Base-by-base conservation (phyloP, 1,140 invertebrate species). In the Pseudobourletiella spinata region DNA sequence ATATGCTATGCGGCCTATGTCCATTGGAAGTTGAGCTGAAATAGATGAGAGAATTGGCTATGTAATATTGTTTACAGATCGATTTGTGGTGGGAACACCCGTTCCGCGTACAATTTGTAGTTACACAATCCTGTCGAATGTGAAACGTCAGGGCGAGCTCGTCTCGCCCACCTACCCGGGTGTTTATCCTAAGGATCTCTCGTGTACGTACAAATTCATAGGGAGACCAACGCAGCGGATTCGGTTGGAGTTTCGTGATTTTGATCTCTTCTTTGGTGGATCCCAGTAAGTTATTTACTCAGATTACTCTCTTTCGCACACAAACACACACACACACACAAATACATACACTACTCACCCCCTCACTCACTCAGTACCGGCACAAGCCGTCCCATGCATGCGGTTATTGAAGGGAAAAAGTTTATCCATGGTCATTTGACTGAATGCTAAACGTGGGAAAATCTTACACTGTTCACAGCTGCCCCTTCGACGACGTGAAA, bases 101-200 rank as follows among this genome's bases (percentile, higher is more conserved):
- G 82, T 84, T 58, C 81, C 82, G 14, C 83, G 82, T 63, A 84
- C 84, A 39, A 82, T 88, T 68, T 95, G 91, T 77, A 88, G 85
- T 71, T 94, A 88, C 78, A 83, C 83, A 61, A 86, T 95, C 68
- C 82, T 89, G 71, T 80, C 80, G 2, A 81, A 83, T 64, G 81
- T 81, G 71, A 89, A 89, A 75, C 81, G 85, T 71, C 85, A 84
- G 69, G 96, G 96, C 18, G 83, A 83, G 72, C 86, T 99, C 71
- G 78, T 95, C 65, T 95, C 95, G 52, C 95, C 95, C 59, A 99
- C 96, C 50, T 99, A 99, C 81, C 96, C 97, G 32, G 97, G 96
- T 69, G 87, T 92, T 66, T 99, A 99, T 80, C 95, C 96, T 60
- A 98, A 98, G 77, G 89, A 94, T 76, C 81, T 96, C 64, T 81